These are phyloP conservation scores for Sitophilus oryzae DNA, from an alignment of 1,140 invertebrate genomes.

Conservation along the genomic window DNA sequence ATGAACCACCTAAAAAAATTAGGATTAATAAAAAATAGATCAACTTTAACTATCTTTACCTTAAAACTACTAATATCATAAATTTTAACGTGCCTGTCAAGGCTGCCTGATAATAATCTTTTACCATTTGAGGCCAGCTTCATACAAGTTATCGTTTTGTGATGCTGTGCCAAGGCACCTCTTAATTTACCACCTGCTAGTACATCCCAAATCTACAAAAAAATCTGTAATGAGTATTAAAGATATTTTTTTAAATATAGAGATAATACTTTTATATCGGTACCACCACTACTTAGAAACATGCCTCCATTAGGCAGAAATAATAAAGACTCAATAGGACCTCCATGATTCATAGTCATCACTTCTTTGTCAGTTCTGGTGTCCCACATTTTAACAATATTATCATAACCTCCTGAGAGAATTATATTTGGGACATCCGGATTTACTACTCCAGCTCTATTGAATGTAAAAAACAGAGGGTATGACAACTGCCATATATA, in stretches of 20 bases:
- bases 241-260: not conserved
- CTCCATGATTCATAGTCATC: constrained; percentile 77
- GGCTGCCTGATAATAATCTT: constrained; percentile 79
- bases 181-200: constrained; percentile 78
- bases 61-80: constrained; percentile 85
- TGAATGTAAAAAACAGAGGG: not conserved
- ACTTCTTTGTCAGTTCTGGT: constrained; percentile 64
- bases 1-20: constrained; percentile 56
- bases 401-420: constrained; percentile 90
- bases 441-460: constrained; percentile 70
- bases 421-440: constrained; percentile 69
- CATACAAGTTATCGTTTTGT: constrained; percentile 89
- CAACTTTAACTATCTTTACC: constrained; percentile 30
- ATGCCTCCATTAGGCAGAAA: constrained; percentile 86
- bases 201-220: constrained; percentile 75
- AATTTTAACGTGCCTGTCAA: constrained; percentile 92
- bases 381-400: constrained; percentile 86
- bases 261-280: constrained; percentile 63
- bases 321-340: constrained; percentile 84
- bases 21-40: not conserved
- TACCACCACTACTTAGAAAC: constrained; percentile 87
- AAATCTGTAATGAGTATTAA: not conserved
- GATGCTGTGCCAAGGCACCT: constrained; percentile 74
- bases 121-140: constrained; percentile 71
- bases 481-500: not conserved